phyloP scores from a whole-genome alignment of 2,888 invertebrate species.

The Dorcus hopei region DNA sequence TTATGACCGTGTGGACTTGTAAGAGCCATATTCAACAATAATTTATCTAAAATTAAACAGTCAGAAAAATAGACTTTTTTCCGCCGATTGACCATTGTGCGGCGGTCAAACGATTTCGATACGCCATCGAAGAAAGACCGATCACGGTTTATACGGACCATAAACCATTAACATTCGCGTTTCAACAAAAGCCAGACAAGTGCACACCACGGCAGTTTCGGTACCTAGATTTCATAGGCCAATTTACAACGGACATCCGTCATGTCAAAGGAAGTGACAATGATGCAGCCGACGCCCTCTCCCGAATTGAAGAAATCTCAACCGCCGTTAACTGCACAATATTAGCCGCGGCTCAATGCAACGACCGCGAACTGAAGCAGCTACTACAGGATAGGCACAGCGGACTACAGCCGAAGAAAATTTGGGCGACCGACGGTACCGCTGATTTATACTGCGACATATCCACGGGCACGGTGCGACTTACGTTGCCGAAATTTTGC shows the following conservation, averaged over 20 bases:
- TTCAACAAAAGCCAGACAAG: constrained; percentile 7
- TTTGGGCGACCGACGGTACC: neutral
- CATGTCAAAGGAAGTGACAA: constrained; percentile 14
- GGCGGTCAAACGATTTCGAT: constrained; percentile 15
- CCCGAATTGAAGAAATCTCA: neutral
- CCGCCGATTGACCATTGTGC: no score
- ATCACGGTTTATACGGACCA: constrained; percentile 19
- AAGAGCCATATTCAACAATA: no score
- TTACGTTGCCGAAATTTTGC: neutral
- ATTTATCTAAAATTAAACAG: no score
- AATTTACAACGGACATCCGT: constrained; percentile 16
- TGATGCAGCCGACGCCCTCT: constrained; percentile 14
- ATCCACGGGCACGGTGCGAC: constrained; percentile 3
- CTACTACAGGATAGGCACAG: neutral
- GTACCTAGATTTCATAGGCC: constrained; percentile 19
- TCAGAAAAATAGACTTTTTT: no score
- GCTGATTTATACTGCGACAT: neutral
- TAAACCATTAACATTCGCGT: constrained; percentile 14
- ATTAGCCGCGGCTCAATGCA: neutral
- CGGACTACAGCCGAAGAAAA: neutral
- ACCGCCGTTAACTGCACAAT: neutral
- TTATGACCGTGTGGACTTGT: no score
- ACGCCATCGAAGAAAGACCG: constrained; percentile 14
- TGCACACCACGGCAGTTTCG: constrained; percentile 15
- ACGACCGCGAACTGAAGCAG: constrained; percentile 3